phyloP scores from a whole-genome alignment of 2,797 vertebrate species.

The Anolis apletophallus region DNA sequence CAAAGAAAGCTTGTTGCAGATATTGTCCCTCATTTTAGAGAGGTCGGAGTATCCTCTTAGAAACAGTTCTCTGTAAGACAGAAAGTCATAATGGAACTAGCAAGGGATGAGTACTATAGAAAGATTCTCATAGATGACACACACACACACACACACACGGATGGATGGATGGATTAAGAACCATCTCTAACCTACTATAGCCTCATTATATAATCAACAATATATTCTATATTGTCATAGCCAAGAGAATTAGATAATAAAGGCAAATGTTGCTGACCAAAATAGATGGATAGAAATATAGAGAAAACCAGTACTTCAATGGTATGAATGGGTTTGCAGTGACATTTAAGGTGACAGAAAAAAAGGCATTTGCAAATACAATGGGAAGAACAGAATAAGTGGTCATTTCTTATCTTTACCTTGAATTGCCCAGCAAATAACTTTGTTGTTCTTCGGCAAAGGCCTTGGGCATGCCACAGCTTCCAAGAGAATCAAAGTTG shows the following conservation, averaged over 20 bases:
- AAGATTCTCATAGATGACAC: neutral
- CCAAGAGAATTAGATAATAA: neutral
- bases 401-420: neutral
- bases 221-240: neutral
- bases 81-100: neutral
- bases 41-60: too few relatives aligned
- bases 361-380: neutral
- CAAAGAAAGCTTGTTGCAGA: neutral
- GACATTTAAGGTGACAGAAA: neutral
- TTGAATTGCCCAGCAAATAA: neutral
- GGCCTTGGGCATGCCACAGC: neutral
- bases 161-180: too few relatives aligned
- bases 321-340: neutral
- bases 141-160: too few relatives aligned
- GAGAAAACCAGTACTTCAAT: neutral
- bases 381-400: neutral
- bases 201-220: neutral
- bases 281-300: neutral
- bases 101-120: neutral
- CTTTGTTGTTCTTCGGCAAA: neutral
- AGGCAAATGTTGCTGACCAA: neutral
- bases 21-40: neutral
- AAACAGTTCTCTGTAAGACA: too few relatives aligned
- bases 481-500: neutral
- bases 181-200: neutral